Evolutionary conservation across 2,113 vertebrate genomes (phyloP), one percentile per base, ranked within the genome.

Genomic region (Panurus biarmicus): DNA sequence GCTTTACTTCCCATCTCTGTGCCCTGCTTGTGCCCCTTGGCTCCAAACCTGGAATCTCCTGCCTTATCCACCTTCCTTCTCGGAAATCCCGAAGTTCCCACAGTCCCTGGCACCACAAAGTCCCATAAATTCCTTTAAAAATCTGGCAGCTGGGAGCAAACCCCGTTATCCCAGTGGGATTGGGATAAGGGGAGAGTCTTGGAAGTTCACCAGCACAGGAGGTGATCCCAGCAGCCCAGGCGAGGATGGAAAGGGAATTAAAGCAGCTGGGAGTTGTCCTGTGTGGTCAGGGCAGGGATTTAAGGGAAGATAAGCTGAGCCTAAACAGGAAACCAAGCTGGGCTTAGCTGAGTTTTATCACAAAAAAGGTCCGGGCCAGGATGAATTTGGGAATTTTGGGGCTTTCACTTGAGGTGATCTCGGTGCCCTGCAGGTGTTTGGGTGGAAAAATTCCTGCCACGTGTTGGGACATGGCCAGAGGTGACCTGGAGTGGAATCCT

Each of bases 341-440:
- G 40, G 40, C 42, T 42, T 42, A 42, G 42, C 42, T 42, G 42
- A 45, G 9, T 40, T 22, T 44, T 20, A 31, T 24, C 65, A 73
- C 78, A 87, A 81, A 61, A 84, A 91, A n/a, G n/a, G n/a, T 69
- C 77, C 77, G 85, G 76, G 20, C 65, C 50, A 35, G 65, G 78
- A 20, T 38, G 36, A 76, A 22, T 40, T 36, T 22, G 60, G 11
- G 25, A 9, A 64, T 9, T 72, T 22, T 38, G 25, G 81, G 45
- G 35, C 57, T 36, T 44, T 72, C 28, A 19, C 26, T 36, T 3
- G 22, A 60, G 44, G 48, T 8, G 33, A 72, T 12, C 64, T 35
- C 0, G 0, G 26, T 10, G 62, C 44, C 28, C 25, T 35, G 4
- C 6, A 5, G 64, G 18, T 22, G 20, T 4, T 13, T 12, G 44